These are phyloP conservation scores for Drosophila pectinifera DNA, from an alignment of 1,140 invertebrate species.

Conservation along the genomic window DNA sequence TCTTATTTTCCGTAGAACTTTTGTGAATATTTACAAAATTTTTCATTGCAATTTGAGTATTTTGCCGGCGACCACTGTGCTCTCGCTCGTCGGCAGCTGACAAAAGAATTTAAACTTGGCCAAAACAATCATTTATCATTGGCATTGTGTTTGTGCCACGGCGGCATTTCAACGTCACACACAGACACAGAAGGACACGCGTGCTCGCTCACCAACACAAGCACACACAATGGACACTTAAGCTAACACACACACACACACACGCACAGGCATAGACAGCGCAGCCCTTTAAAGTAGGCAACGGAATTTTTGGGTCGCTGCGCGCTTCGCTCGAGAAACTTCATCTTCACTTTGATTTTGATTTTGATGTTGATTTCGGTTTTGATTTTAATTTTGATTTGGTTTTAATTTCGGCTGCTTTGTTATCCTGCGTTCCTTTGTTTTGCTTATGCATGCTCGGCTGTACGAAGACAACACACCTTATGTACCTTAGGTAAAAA, in stretches of 20 bases:
- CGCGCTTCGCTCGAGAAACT: conserved; percentile 33
- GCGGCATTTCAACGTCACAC: conserved; percentile 56
- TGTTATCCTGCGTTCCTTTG: conserved; percentile 18
- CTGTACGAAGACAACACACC: too few relatives aligned
- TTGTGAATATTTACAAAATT: too few relatives aligned
- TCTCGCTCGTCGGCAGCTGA: conserved; percentile 17
- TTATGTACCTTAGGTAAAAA: too few relatives aligned
- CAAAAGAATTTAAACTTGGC: conserved; percentile 68
- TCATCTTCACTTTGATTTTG: conserved; percentile 3
- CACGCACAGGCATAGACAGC: conserved; percentile 12
- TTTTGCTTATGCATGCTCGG: conserved; percentile 47
- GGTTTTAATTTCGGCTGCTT: conserved; percentile 8
- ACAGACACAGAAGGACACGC: conserved; percentile 31
- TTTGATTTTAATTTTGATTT: background rate
- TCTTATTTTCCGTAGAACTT: too few relatives aligned
- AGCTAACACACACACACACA: conserved; percentile 13
- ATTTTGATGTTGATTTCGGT: background rate
- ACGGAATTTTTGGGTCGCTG: conserved; percentile 53
- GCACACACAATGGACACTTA: conserved; percentile 9
- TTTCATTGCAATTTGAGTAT: background rate
- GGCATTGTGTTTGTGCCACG: conserved; percentile 42
- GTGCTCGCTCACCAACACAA: conserved; percentile 13
- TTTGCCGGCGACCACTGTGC: conserved; percentile 9
- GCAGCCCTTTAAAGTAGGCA: conserved; percentile 60
- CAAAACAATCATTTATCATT: conserved; percentile 74